These are phyloP conservation scores for Arge pagana DNA, from an alignment of 2,888 invertebrate genomes.

Conservation along the genomic window DNA sequence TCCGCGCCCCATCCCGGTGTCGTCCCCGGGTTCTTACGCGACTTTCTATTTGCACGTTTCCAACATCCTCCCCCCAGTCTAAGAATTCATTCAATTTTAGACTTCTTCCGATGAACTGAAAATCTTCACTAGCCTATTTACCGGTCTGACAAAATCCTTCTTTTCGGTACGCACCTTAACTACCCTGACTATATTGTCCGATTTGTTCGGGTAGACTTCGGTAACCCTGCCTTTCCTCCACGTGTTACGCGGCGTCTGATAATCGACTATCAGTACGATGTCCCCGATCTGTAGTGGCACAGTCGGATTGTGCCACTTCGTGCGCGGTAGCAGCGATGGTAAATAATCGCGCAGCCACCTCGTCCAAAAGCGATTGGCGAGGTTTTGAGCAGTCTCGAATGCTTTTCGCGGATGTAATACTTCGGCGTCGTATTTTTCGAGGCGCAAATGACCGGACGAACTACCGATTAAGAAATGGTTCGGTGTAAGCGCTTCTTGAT, in stretches of 20 bases:
- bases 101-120: no score
- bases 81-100: no score
- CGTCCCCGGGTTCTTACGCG: no score
- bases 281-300: constrained; percentile 28
- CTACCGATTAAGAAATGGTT: constrained; percentile 41
- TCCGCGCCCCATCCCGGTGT: no score
- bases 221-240: constrained; percentile 29
- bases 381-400: constrained; percentile 23
- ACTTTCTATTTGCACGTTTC: no score
- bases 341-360: constrained; percentile 43
- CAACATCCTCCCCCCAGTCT: no score
- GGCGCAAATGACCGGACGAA: constrained; percentile 15
- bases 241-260: constrained; percentile 19
- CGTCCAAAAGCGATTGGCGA: constrained; percentile 34
- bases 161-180: neutral
- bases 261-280: constrained; percentile 28
- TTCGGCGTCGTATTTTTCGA: neutral
- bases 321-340: constrained; percentile 29
- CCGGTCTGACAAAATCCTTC: no score
- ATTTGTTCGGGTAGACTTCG: neutral
- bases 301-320: constrained; percentile 27
- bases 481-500: constrained; percentile 41
- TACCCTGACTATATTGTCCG: constrained; percentile 10
- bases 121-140: no score
- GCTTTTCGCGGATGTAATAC: constrained; percentile 21